A percentile compares a stretch with the other conserved stretches of the same genome.
Evolutionary conservation across 2,888 invertebrate species (phyloP).

Genomic region (Diarsia rubi): DNA sequence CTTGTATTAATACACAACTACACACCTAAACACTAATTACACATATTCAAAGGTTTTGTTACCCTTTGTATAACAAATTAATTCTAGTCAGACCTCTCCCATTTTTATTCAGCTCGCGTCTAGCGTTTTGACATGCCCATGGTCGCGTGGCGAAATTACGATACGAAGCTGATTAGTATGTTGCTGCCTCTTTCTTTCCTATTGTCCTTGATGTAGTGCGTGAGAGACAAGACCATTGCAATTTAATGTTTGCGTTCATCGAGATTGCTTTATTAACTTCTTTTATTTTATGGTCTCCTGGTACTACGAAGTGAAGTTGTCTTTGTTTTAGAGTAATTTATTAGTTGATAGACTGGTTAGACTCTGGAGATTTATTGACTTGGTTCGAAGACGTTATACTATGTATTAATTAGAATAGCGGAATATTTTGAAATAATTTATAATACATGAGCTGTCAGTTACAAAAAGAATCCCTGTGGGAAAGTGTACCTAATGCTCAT

Average conservation of each 20-base stretch:
- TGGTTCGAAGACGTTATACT: neutral
- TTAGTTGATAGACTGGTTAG: conserved; percentile 9
- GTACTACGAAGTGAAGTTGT: conserved; percentile 38
- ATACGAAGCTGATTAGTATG: conserved; percentile 56
- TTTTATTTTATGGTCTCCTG: conserved; percentile 54
- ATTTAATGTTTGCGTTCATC: conserved; percentile 49
- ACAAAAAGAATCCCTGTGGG: too few species aligned
- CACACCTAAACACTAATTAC: conserved; percentile 44
- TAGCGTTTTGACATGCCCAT: conserved; percentile 65
- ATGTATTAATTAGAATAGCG: neutral
- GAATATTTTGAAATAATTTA: neutral
- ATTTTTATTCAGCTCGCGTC: conserved; percentile 62
- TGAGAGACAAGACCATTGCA: conserved; percentile 48
- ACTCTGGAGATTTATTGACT: conserved; percentile 5
- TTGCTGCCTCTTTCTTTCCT: conserved; percentile 56
- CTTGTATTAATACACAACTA: neutral
- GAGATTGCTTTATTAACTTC: conserved; percentile 43
- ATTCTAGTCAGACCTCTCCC: conserved; percentile 58
- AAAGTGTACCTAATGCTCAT: neutral
- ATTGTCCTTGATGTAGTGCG: conserved; percentile 55
- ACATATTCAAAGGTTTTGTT: conserved; percentile 29
- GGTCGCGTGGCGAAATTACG: conserved; percentile 68
- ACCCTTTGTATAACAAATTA: conserved; percentile 58
- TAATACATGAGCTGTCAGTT: neutral
- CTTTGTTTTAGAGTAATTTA: conserved; percentile 39